Evolutionary conservation across 2,113 vertebrate genomes (phyloP), one percentile per base, ranked within the genome.

Genomic region (Neolamprologus sp.): DNA sequence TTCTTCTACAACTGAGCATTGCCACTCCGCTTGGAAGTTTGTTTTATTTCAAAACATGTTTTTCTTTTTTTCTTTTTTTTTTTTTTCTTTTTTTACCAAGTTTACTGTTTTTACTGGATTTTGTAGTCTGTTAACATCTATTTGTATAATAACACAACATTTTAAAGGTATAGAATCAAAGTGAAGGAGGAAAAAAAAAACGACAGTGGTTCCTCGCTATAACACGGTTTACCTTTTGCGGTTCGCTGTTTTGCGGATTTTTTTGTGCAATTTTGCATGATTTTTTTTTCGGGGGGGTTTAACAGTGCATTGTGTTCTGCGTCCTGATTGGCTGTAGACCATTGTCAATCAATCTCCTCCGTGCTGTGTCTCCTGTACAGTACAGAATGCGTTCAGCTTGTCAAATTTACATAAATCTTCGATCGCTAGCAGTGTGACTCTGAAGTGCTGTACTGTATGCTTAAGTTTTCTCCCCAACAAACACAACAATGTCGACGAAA

Each of bases 191-290:
- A 16, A 5, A 6, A 60, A 55, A 60, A 60, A 10, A 3, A 1
- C 55, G 0, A 60, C 14, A 17, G 26, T 58, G 26, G 55, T 16
- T 0, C 13, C 4, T 58, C 2, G 7, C 23, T 28, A 58, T 58
- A 31, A 9, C 55, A 9, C 14, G 0, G 26, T 58, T 17, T 16
- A 58, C 23, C 55, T 28, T 58, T 58, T 16, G 55, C 1, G 0
- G 55, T 57, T 58, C 31, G 26, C 55, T 58, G 23, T 14, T 57
- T 57, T 1, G 4, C 1, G 0, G 53, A 23, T 55, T 28, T 58
- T 58, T 55, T 13, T 55, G 53, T 26, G 53, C 21, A 55, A 55
- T 55, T 55, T 55, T 3, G 0, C 11, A 55, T 13, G 6, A 0
- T 1, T 12, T 23, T 23, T 54, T 23, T 23, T 23, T 1, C 3